Evolutionary conservation across 2,113 vertebrate genomes (phyloP), one percentile per base, ranked within the genome.

Genomic region (Poecile atricapillus): DNA sequence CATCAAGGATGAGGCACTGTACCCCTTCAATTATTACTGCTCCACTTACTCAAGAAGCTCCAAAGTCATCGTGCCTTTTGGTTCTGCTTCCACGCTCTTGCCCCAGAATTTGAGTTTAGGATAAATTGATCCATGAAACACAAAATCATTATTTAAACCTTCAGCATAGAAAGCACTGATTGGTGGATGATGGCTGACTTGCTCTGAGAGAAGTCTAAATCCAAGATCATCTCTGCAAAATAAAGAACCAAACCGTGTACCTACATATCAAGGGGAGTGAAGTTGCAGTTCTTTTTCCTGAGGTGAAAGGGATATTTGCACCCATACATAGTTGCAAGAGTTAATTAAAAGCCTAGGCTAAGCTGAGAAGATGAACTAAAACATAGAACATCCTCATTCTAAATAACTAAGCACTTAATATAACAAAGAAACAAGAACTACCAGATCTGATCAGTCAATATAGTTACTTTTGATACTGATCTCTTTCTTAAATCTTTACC

Each of bases 51-150:
- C 98, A 76, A 99, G 98, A 50, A 99, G 98, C 96, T 99, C 99
- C 97, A 99, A 97, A n/a, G 99, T 99, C 96, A 99, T 99, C 16
- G 98, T 98, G 90, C 99, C 99, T 93, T 98, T 99, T 55, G 99
- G 99, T 93, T 99, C 99, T 0, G 99, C 99, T 98, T 99, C 99
- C 78, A 99, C 99, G 3, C 99, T 99, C 96, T 99, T 99, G 13
- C 99, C 99, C 99, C 99, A 99, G 95, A 99, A 99, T 95, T 99
- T 99, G 44, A 99, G 98, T 96, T 99, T 99, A 62, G 99, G 99
- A 92, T 99, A 99, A 96, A 99, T 99, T 46, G 99, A 99, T 84
- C 99, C 99, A 64, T 99, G 99, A 97, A 99, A 99, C 85, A 99
- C 96, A 89, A 99, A 99, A 96, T 99, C 98, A 18, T 98, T 98